Conservation (phyloP, 2,888 invertebrate genomes). For the Epinotia nisella region DNA sequence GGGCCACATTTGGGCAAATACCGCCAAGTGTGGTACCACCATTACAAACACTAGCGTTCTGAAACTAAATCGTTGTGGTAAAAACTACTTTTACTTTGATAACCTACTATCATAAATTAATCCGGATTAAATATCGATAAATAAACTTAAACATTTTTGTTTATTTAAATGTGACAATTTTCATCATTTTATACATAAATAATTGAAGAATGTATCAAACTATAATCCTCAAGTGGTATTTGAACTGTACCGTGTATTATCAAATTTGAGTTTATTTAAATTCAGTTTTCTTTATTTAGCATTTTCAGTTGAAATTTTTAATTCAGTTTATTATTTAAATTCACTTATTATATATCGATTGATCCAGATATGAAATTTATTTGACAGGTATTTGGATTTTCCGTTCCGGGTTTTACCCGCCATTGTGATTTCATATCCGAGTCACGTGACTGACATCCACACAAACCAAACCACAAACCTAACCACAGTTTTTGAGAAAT, state of each 20-base stretch:
- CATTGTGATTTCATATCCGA: conserved; percentile 59
- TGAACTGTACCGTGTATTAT: neutral
- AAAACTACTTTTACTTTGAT: neutral
- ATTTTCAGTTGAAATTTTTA: too few relatives aligned
- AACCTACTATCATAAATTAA: neutral
- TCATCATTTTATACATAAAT: neutral
- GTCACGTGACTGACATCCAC: conserved; percentile 69
- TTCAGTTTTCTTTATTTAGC: neutral
- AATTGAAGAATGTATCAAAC: neutral
- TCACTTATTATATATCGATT: conserved; percentile 6
- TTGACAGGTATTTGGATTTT: conserved; percentile 27
- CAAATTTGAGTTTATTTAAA: conserved; percentile 16
- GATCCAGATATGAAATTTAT: neutral
- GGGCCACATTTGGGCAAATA: too few relatives aligned
- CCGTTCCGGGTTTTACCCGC: conserved; percentile 58
- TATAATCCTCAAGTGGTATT: neutral
- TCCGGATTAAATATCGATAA: neutral
- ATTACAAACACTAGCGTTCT: neutral
- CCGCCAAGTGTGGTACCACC: too few relatives aligned
- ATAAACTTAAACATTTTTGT: too few relatives aligned
- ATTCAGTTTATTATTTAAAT: conserved; percentile 8
- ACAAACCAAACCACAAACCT: conserved; percentile 54
- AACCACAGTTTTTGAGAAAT: conserved; percentile 78
- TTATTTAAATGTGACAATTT: neutral
- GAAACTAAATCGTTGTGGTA: neutral